phyloP scores from a whole-genome alignment of 2,888 invertebrate genomes.

The Idaea dimidiata region DNA sequence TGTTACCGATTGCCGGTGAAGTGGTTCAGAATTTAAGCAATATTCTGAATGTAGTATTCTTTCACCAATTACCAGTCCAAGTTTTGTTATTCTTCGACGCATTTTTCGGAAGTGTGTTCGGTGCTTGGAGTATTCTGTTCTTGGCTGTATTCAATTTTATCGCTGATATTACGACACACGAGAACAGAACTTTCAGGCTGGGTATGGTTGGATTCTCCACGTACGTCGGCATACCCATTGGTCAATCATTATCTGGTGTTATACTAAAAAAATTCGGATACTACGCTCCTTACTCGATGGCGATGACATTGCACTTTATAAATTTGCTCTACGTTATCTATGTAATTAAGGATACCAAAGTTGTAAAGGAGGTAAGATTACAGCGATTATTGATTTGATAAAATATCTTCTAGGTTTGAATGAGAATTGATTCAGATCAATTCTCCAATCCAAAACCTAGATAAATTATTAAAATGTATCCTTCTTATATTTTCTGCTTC shows the following conservation, averaged over 20 bases:
- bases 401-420: neutral
- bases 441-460: too few species aligned
- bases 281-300: constrained; percentile 33
- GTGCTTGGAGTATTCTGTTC: constrained; percentile 33
- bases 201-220: constrained; percentile 39
- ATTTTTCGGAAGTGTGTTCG: constrained; percentile 30
- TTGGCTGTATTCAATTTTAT: constrained; percentile 37
- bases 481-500: too few species aligned
- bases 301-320: constrained; percentile 26
- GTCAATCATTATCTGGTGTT: constrained; percentile 35
- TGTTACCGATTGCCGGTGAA: constrained; percentile 86
- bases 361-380: neutral
- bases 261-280: constrained; percentile 35
- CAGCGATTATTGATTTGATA: neutral
- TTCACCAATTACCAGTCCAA: constrained; percentile 86
- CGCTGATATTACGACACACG: constrained; percentile 34
- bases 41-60: constrained; percentile 86
- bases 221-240: constrained; percentile 38
- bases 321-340: constrained; percentile 33
- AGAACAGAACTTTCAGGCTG: constrained; percentile 38
- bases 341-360: neutral
- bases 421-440: neutral
- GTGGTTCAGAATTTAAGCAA: constrained; percentile 84
- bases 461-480: too few species aligned
- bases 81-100: constrained; percentile 49